A percentile compares a stretch with the other conserved stretches of the same genome.
Conservation (phyloP, 2,113 vertebrate genomes). For the Chaetura pelagica region DNA sequence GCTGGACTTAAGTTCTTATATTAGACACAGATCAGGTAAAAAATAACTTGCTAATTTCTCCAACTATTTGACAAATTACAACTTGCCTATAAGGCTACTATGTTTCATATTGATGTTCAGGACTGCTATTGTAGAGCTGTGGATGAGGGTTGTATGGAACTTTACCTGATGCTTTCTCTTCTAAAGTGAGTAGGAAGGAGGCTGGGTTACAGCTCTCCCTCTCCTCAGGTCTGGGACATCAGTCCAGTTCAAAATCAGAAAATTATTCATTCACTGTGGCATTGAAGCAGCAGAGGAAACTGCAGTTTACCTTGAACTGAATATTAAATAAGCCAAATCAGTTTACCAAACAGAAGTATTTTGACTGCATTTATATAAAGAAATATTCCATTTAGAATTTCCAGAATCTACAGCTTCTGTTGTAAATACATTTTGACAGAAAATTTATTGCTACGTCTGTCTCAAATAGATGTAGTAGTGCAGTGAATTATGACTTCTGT, state of each 20-base stretch:
- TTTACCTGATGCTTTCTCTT: not conserved
- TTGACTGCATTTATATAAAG: not conserved
- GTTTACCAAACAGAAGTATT: not conserved
- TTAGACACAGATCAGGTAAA: not conserved
- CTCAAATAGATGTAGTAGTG: not conserved
- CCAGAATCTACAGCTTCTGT: not conserved
- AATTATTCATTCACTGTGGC: not conserved
- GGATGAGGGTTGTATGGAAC: not conserved
- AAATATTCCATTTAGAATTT: not conserved
- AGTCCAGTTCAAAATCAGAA: not conserved
- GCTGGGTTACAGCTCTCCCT: not conserved
- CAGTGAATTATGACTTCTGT: not conserved
- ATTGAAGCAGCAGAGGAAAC: not conserved
- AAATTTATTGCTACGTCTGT: not conserved
- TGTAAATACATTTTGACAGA: not conserved
- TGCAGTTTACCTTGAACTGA: not conserved
- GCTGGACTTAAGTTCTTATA: not conserved
- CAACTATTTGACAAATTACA: not conserved
- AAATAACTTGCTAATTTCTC: not conserved
- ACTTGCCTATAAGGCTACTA: not conserved
- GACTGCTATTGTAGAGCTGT: not conserved
- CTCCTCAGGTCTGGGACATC: not conserved
- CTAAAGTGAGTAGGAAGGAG: not conserved
- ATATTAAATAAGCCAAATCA: not conserved
- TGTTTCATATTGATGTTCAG: not conserved